Percentiles rank a stretch among this genome's conserved stretches.
Evolutionary conservation across 2,797 vertebrate species (phyloP).

Genomic region (Tadarida brasiliensis): DNA sequence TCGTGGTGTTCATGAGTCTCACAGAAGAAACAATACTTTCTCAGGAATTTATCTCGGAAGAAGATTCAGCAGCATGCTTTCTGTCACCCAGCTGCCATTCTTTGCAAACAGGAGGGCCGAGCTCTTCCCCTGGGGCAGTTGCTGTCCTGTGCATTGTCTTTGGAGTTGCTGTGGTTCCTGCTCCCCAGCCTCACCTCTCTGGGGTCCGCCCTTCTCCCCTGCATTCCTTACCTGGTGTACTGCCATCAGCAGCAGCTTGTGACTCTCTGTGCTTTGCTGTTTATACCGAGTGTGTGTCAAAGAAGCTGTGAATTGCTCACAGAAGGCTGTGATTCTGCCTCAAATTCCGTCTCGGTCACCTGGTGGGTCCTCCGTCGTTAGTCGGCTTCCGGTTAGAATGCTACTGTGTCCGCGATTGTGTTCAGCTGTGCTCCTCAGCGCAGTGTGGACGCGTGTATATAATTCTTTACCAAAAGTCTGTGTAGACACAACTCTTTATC

Average conservation of each 20-base stretch:
- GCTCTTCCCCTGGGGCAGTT: not conserved
- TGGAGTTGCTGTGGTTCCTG: not conserved
- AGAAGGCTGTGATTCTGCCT: slow-evolving; percentile 58
- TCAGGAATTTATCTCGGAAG: not conserved
- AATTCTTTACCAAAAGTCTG: not conserved
- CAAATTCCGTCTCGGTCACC: slow-evolving; percentile 65
- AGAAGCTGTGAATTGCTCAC: slow-evolving; percentile 79
- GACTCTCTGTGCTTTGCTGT: slow-evolving; percentile 74
- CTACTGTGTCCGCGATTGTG: no score
- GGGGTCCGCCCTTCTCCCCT: no score
- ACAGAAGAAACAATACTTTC: slow-evolving; percentile 29
- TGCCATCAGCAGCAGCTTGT: slow-evolving; percentile 71
- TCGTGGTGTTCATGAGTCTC: slow-evolving; percentile 42
- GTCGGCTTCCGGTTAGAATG: not conserved
- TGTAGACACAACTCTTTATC: not conserved
- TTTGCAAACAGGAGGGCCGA: not conserved
- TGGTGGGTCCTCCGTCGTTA: slow-evolving; percentile 55
- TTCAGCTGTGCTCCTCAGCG: no score
- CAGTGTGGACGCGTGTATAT: no score
- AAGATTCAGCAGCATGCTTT: slow-evolving; percentile 5
- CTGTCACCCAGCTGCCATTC: not conserved
- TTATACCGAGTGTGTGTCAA: slow-evolving; percentile 77
- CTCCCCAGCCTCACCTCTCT: no score
- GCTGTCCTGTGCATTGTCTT: not conserved
- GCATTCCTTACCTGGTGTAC: slow-evolving; percentile 70